phyloP scores from a whole-genome alignment of 2,113 vertebrate species.

The Proteles cristata region DNA sequence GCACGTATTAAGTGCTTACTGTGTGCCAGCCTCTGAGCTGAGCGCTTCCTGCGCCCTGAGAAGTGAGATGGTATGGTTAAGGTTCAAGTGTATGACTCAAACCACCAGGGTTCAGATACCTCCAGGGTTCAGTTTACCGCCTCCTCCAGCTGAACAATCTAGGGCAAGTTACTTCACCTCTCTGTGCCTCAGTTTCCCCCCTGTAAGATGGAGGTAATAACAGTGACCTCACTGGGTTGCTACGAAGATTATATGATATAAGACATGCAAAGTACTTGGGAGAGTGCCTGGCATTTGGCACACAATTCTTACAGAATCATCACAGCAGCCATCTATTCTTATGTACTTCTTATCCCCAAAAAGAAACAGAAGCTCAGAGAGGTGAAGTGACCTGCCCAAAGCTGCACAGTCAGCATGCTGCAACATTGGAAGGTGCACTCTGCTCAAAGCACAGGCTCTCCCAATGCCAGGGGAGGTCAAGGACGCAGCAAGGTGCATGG shows the following conservation, averaged over 20 bases:
- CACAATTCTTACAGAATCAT: rapidly evolving
- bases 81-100: neutral
- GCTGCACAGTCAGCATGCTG: neutral
- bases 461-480: neutral
- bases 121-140: neutral
- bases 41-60: neutral
- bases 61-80: neutral
- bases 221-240: neutral
- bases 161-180: neutral
- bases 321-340: neutral
- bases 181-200: neutral
- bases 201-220: neutral
- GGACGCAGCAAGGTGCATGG: neutral
- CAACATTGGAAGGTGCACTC: neutral
- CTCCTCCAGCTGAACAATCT: neutral
- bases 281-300: neutral
- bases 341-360: neutral
- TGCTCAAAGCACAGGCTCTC: neutral
- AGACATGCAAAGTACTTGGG: neutral
- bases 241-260: neutral
- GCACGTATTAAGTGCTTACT: neutral
- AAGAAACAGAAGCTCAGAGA: rapidly evolving
- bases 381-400: neutral
- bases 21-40: neutral
- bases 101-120: neutral